Evolutionary conservation across 2,113 vertebrate species (phyloP), one percentile per base, ranked within the genome.

Genomic region (Heterocephalus glaber): DNA sequence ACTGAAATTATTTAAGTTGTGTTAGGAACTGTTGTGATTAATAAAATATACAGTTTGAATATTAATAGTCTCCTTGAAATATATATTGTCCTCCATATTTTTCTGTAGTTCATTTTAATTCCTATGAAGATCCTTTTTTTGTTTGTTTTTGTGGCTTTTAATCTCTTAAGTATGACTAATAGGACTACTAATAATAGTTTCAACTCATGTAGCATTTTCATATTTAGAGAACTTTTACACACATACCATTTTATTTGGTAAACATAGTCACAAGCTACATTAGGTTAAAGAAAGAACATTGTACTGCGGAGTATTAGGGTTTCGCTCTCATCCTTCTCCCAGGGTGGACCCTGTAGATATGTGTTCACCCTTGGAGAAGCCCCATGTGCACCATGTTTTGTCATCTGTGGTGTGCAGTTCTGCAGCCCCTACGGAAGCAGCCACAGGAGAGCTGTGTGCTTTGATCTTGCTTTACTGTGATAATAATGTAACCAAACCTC

Each of bases 41-140:
- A 92, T 82, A 95, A 96, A 89, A n/a, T 61, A 35, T 58, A 33
- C 1, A 54, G 22, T 84, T 83, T 88, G 30, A 96, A 68, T 86
- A 61, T 77, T 79, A 60, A 16, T 77, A 54, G 80, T 89, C 16
- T 94, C 41, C 41, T 68, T 54, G 26, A 92, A 66, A 17, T 65
- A 6, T 54, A 11, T 87, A 70, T 63, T 81, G 1, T 26, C 19
- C 3, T 63, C 35, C 22, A 63, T 87, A 74, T 38, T 87, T 97
- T 90, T 16, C 47, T 72, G 8, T 2, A 70, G 30, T 72, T 91
- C 35, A 49, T 20, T 63, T 77, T 82, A 96, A 72, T 93, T 92
- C 52, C 41, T 41, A 65, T 90, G 35, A 88, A 63, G 10, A 0
- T 61, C 38, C 22, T 33, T 79, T 20, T 54, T 66, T 14, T 14